Percentiles rank a stretch among this genome's conserved stretches.
phyloP scores from a whole-genome alignment of 2,797 vertebrate genomes.

The Malurus splendens region DNA sequence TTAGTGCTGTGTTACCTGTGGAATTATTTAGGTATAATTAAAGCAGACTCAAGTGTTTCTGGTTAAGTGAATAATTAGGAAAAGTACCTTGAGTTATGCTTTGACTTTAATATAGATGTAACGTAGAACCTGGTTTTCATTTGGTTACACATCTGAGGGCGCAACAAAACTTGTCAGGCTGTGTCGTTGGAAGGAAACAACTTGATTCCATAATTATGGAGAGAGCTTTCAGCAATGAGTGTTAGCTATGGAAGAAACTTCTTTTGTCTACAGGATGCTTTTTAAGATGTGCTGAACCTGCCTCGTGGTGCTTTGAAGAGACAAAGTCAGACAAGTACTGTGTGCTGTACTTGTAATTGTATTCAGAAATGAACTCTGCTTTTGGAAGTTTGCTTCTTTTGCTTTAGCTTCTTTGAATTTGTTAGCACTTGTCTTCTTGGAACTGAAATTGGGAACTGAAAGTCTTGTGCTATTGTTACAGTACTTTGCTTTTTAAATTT shows the following conservation, averaged over 20 bases:
- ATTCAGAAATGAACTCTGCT: neutral
- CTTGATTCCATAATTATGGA: neutral
- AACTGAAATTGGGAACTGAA: neutral
- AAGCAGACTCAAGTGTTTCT: neutral
- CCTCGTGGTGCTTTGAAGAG: neutral
- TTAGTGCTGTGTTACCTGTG: neutral
- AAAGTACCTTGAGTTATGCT: neutral
- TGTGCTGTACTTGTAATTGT: neutral
- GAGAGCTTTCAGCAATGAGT: neutral
- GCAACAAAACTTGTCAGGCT: neutral
- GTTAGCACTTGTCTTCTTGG: neutral
- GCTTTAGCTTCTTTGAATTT: neutral
- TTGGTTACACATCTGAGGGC: neutral
- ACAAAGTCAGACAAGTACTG: neutral
- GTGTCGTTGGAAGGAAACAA: neutral
- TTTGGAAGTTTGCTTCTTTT: neutral
- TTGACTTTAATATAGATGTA: neutral
- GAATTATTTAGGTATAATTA: neutral
- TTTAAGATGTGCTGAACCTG: neutral
- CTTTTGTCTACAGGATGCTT: neutral
- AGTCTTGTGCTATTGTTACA: neutral
- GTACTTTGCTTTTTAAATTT: neutral
- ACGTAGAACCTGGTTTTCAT: rapidly evolving
- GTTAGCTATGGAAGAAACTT: neutral
- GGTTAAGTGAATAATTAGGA: neutral